Conservation (phyloP, 2,888 invertebrate species). For the Lithophane semibrunnea region DNA sequence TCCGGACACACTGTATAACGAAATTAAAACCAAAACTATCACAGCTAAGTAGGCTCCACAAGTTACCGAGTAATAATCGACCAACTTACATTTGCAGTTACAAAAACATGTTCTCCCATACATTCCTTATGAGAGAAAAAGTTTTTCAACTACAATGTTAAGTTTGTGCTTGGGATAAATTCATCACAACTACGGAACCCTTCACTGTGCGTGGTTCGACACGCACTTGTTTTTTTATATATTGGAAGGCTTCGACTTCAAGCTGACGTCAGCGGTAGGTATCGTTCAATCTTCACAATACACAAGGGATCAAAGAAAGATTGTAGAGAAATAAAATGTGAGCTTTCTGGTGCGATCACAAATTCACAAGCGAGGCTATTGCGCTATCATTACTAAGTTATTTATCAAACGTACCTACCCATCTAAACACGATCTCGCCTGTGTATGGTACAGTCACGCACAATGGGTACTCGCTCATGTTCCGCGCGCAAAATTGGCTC, state of each 20-base stretch:
- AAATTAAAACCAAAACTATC: too few species aligned
- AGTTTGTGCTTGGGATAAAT: too few species aligned
- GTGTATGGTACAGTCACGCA: constrained; percentile 37
- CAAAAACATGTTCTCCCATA: too few species aligned
- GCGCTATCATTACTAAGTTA: constrained; percentile 33
- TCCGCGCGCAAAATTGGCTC: constrained; percentile 34
- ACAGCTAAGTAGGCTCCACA: too few species aligned
- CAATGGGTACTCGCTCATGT: constrained; percentile 23
- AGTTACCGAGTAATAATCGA: too few species aligned
- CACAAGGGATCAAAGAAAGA: neutral
- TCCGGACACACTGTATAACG: too few species aligned
- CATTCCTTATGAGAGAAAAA: too few species aligned
- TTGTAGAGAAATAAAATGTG: constrained; percentile 12
- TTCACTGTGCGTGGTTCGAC: too few species aligned
- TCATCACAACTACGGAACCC: too few species aligned
- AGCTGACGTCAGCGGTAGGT: neutral
- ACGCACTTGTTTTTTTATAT: too few species aligned
- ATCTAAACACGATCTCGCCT: constrained; percentile 34
- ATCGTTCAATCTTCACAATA: neutral
- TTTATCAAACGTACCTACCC: constrained; percentile 18
- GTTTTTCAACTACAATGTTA: too few species aligned
- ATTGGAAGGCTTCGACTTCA: neutral
- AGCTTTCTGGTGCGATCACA: constrained; percentile 10
- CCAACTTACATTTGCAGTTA: too few species aligned
- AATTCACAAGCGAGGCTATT: neutral